A percentile compares a stretch with the other conserved stretches of the same genome.
These are phyloP conservation scores for Hydropotes inermis DNA, from an alignment of 2,113 vertebrate genomes.

Conservation along the genomic window DNA sequence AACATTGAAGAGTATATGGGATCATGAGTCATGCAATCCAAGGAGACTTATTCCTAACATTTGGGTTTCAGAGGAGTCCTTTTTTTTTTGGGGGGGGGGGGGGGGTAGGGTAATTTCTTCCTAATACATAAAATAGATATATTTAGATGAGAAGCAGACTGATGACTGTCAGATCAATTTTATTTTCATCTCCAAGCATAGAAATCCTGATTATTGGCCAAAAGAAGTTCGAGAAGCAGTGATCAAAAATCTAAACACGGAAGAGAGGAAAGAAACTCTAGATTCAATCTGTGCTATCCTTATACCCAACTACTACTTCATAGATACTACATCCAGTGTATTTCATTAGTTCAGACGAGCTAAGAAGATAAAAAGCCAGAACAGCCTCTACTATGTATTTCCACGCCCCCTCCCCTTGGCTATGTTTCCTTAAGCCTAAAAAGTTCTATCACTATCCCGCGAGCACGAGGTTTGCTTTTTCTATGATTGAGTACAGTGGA, in stretches of 20 bases:
- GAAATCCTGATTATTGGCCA: conserved; percentile 6
- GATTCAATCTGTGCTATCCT: conserved; percentile 57
- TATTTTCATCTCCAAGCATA: conserved; percentile 30
- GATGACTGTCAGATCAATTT: conserved; percentile 36
- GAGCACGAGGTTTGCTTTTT: conserved; percentile 49
- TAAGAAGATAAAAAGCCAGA: conserved; percentile 53
- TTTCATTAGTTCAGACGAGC: conserved; percentile 40
- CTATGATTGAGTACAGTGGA: conserved; percentile 51
- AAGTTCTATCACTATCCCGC: conserved; percentile 37
- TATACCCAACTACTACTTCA: conserved; percentile 39
- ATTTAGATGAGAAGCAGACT: conserved; percentile 39
- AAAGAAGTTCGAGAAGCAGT: not conserved
- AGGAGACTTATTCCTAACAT: conserved; percentile 22
- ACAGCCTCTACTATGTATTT: conserved; percentile 51
- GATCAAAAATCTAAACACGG: conserved; percentile 65
- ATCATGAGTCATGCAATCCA: conserved; percentile 34
- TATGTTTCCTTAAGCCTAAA: conserved; percentile 40
- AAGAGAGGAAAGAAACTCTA: conserved; percentile 57
- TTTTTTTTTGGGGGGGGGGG: not conserved
- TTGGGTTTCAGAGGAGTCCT: not conserved
- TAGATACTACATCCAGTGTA: not conserved
- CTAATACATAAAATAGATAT: conserved; percentile 38
- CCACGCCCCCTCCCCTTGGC: not conserved
- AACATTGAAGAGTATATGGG: conserved; percentile 26
- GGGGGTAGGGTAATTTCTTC: not conserved